phyloP scores from a whole-genome alignment of 2,113 vertebrate genomes.

The Egretta garzetta region DNA sequence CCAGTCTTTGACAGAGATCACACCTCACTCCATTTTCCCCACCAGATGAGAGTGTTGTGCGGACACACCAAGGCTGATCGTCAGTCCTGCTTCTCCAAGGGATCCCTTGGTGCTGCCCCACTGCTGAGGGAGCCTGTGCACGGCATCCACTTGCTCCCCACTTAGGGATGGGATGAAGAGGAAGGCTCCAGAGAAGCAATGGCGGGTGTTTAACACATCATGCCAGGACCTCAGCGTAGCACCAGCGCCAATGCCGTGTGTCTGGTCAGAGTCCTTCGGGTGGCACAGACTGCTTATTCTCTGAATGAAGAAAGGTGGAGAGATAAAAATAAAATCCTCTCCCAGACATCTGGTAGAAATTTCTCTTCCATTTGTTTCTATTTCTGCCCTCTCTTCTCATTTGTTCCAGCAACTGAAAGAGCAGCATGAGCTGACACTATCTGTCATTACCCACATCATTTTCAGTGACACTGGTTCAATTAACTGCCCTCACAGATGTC shows the following conservation, averaged over 20 bases:
- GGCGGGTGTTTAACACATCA: not conserved
- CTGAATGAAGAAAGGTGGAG: not conserved
- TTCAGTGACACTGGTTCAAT: slow-evolving; percentile 32
- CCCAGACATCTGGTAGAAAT: not conserved
- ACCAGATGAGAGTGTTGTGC: not conserved
- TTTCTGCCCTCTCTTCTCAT: slow-evolving; percentile 18
- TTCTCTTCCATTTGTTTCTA: slow-evolving; percentile 36
- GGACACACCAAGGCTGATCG: not conserved
- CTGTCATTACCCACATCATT: slow-evolving; percentile 38
- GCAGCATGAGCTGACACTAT: not conserved
- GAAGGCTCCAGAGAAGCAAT: not conserved
- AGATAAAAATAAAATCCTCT: slow-evolving; percentile 1
- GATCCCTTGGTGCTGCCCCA: not conserved
- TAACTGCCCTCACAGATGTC: slow-evolving; percentile 10
- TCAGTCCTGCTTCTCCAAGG: not conserved
- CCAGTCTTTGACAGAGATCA: not conserved
- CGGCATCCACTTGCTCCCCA: not conserved
- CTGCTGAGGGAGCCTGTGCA: not conserved
- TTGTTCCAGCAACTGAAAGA: slow-evolving; percentile 30
- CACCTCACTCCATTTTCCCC: not conserved
- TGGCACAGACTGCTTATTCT: not conserved
- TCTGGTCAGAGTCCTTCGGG: not conserved
- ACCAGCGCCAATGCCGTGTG: not conserved
- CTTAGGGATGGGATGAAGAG: not conserved
- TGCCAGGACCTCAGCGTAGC: not conserved